Base-by-base conservation (phyloP, 2,888 invertebrate genomes). In the Pachliopta kotzebuea region DNA sequence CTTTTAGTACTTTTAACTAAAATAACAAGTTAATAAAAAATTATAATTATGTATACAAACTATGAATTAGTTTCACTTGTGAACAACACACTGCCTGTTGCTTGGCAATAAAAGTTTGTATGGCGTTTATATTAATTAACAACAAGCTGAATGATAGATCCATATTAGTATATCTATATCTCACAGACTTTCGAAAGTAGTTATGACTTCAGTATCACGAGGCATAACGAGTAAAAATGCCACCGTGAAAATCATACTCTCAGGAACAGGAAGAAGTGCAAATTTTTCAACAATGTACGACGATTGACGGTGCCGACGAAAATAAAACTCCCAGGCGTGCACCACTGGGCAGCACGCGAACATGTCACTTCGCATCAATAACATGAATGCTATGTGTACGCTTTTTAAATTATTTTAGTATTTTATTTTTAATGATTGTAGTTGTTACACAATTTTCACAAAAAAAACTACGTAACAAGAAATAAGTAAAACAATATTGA, bases 291-390 rank as follows among this genome's bases (percentile, higher is more conserved):
- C 85, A 84, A 84, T 80, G 79, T 70, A 71, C 74, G 80, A 74
- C 75, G 78, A 76, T 79, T 81, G 78, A 72, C 56, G 55, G 29
- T 29, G 60, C 29, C 26, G 80, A 85, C 85, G 67, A 84, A 90
- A 90, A 90, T 90, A 90, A 84, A 84, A 76, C 77, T 81, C 84
- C 84, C 85, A 83, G 87, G 84, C 83, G 77, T 76, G 80, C 74
- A 75, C 37, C 14, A 26, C 60, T 18, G 52, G 14, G 49, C 50
- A 45, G 55, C n/a, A n/a, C 3, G 49, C 50, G 45, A 18, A 45
- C 45, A n/a, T 8, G 45, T 45, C 45, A 45, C n/a, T 45, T 45
- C 45, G 45, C 45, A n/a, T 45, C n/a, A 45, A 18, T 45, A 45
- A 45, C 45, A 45, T n/a, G 2, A 45, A 45, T 45, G 18, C 45